Conservation (phyloP, 2,113 vertebrate species). For the Andinoacara biseriatus region DNA sequence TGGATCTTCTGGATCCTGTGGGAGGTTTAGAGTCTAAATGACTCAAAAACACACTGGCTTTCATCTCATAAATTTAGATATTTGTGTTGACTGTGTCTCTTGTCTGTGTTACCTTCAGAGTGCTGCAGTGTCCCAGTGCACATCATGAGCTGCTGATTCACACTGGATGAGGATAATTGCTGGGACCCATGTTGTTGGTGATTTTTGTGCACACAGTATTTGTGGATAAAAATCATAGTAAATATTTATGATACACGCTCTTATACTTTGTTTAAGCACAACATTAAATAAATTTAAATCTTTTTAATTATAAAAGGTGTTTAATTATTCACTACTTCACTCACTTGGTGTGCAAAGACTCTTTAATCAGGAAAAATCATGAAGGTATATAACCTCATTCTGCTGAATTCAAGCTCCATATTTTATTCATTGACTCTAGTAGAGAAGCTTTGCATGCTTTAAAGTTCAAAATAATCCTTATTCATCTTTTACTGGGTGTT, state of each 20-base stretch:
- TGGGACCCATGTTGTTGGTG: background rate
- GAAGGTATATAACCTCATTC: background rate
- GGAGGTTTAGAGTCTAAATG: slow-evolving; percentile 22
- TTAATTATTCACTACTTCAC: slow-evolving; percentile 4
- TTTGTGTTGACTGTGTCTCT: slow-evolving; percentile 43
- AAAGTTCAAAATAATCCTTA: background rate
- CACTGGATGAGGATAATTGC: background rate
- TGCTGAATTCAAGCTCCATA: background rate
- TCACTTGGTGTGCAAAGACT: background rate
- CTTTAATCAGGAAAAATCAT: background rate
- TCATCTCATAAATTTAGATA: slow-evolving; percentile 45
- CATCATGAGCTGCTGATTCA: background rate
- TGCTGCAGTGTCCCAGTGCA: slow-evolving; percentile 17
- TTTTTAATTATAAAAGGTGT: background rate
- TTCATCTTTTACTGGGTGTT: background rate
- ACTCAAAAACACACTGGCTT: slow-evolving; percentile 30
- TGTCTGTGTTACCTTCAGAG: slow-evolving; percentile 24
- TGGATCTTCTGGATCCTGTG: background rate
- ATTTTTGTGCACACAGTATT: background rate
- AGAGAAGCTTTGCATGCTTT: background rate
- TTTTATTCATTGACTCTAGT: background rate
- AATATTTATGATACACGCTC: background rate
- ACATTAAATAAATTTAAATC: slow-evolving; percentile 5
- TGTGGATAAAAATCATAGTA: background rate
- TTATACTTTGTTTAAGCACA: background rate